Evolutionary conservation across 2,888 invertebrate genomes (phyloP), one percentile per base, ranked within the genome.

Genomic region (Acanthococcus lagerstroemiae): DNA sequence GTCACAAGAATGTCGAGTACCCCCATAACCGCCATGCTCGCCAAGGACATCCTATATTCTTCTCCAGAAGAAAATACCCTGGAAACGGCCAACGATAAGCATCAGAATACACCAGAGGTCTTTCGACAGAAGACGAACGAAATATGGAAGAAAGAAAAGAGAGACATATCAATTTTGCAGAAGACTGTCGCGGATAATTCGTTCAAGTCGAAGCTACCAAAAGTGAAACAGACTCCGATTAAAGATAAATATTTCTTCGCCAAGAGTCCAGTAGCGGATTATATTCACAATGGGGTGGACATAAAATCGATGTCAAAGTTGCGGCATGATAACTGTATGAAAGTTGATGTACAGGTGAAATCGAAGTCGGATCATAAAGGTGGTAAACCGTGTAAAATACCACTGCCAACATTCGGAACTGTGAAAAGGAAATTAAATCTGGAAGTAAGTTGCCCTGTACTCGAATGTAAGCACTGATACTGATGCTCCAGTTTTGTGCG

Each of bases 1-100:
- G 4, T 52, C 15, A 52, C 27, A 9, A 61, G 52, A 61, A 26
- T 61, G 52, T 61, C 61, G n/a, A n/a, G 27, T 22, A 61, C 61
- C 21, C 24, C 37, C n/a, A 54, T 61, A 1, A 61, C 52, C 15
- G 61, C 50, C 1, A 1, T 61, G 22, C 24, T 50, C 27, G 30
- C 52, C 1, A 52, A 61, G 12, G 26, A 58, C 25, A 48, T 26
- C 19, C 19, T 58, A 2, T 26, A 48, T 12, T 48, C 24, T 26
- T 5, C 26, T 15, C n/a, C n/a, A n/a, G n/a, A n/a, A n/a, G n/a
- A n/a, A n/a, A n/a, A n/a, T n/a, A n/a, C n/a, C n/a, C n/a, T n/a
- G n/a, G n/a, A n/a, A n/a, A 48, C 58, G 46, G 24, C 24, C 15
- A 44, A 45, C n/a, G 46, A 46, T n/a, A 24, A 7, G 15, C 37